These are phyloP conservation scores for Antennarius striatus DNA, from an alignment of 2,113 vertebrate species.

Conservation along the genomic window DNA sequence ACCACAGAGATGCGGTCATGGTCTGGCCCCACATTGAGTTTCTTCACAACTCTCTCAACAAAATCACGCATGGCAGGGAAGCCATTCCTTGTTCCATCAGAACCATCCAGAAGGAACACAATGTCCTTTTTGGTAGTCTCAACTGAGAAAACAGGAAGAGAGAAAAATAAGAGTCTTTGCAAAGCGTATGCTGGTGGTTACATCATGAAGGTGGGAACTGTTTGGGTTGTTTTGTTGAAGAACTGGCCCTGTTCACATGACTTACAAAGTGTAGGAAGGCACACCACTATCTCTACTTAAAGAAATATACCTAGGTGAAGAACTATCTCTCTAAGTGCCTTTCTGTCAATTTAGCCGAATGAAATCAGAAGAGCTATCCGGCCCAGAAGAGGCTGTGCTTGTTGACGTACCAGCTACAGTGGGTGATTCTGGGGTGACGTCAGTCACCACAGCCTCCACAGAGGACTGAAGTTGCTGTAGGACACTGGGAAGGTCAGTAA, in stretches of 20 bases:
- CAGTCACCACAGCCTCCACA: conserved; percentile 19
- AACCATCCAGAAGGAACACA: conserved; percentile 89
- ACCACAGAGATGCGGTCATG: conserved; percentile 57
- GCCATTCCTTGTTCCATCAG: conserved; percentile 68
- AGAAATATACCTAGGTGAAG: too few species aligned
- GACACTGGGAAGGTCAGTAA: conserved; percentile 5
- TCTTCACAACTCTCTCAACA: conserved; percentile 58
- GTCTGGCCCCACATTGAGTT: conserved; percentile 42
- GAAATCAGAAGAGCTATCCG: neutral
- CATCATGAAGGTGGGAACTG: neutral
- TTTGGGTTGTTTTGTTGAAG: neutral
- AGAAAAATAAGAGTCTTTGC: neutral
- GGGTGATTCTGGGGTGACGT: conserved; percentile 50
- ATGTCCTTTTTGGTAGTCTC: conserved; percentile 82
- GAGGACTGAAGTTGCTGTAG: conserved; percentile 19
- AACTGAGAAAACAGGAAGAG: conserved; percentile 19
- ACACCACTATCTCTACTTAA: too few species aligned
- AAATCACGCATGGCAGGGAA: conserved; percentile 56
- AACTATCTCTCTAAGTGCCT: neutral
- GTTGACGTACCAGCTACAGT: conserved; percentile 25
- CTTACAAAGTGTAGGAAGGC: too few species aligned
- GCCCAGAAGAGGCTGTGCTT: neutral
- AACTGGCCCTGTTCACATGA: too few species aligned
- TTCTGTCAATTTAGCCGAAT: too few species aligned
- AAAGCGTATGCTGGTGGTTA: too few species aligned